Evolutionary conservation across 1,140 invertebrate species (phyloP), one percentile per base, ranked within the genome.

Genomic region (Tetraneura akinire): DNA sequence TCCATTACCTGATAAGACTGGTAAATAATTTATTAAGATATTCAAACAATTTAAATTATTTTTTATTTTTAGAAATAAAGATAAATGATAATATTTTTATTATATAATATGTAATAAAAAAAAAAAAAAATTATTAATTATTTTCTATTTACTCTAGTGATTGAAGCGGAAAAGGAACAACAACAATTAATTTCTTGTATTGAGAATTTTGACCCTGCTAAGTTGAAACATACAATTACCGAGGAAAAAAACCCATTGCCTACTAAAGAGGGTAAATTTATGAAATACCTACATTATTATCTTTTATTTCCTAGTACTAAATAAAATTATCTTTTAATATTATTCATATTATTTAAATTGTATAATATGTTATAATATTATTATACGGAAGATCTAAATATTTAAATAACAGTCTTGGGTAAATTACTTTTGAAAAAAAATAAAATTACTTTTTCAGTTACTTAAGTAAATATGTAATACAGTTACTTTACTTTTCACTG

Each of bases 1-100:
- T 86, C 91, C 94, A 60, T 90, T 98, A 83, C 96, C 96, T 62
- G 94, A 95, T 85, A 96, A 96, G 91, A 93, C 96, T 89, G 95
- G 96, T 98, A 89, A 87, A 86, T 86, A 53, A 18, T 21, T n/a
- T 16, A 1, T 32, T 37, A 37, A 21, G 16, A 47, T 11, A 66
- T 21, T 21, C 6, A 42, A 5, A 45, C n/a, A 64, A 64, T 32
- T 37, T 64, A n/a, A 64, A n/a, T 32, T 64, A 37, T 18, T 37
- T 32, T 18, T 5, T 5, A 10, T 1, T 29, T 62, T n/a, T 47
- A 47, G 13, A 47, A 47, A 47, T 47, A 10, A 8, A 1, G 13
- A 37, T 37, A 37, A 37, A 37, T 37, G 3, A 37, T 37, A 37
- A 4, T 37, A 37, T 37, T 4, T 37, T 37, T 37, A 4, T 37